Conservation (phyloP, 2,797 vertebrate species). For the Odontamblyopus rebecca region DNA sequence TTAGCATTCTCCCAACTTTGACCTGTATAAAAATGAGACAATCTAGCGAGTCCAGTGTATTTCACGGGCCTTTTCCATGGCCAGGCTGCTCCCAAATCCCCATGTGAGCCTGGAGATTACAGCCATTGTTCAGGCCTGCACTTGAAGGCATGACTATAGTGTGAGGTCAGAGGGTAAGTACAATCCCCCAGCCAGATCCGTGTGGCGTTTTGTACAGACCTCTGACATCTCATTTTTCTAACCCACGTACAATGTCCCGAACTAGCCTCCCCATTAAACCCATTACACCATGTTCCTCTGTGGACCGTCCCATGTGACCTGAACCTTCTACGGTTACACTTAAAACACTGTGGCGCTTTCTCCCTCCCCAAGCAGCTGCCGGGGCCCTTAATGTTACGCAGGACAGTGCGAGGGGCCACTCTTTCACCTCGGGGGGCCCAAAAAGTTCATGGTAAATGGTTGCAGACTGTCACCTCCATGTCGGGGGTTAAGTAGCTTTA, state of each 20-base stretch:
- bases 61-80: background rate
- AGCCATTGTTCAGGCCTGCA: slow-evolving; percentile 8
- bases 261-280: slow-evolving; percentile 29
- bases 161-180: slow-evolving; percentile 6
- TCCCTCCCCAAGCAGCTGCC: background rate
- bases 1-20: background rate
- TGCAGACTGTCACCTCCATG: slow-evolving; percentile 17
- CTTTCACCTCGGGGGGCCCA: slow-evolving; percentile 6
- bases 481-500: slow-evolving; percentile 44
- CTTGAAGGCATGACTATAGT: slow-evolving; percentile 8
- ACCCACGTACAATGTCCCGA: slow-evolving; percentile 1
- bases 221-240: slow-evolving; percentile 7
- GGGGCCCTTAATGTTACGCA: slow-evolving; percentile 1
- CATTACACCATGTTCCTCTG: slow-evolving; percentile 18
- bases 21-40: background rate
- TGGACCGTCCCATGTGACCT: slow-evolving; percentile 18
- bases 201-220: background rate
- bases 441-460: slow-evolving; percentile 27
- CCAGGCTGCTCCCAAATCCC: background rate
- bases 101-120: slow-evolving; percentile 3
- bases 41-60: background rate
- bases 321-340: slow-evolving; percentile 23
- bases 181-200: background rate
- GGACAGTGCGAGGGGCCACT: slow-evolving; percentile 21
- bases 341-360: slow-evolving; percentile 12